These are phyloP conservation scores for Drosophila insularis DNA, from an alignment of 1,140 invertebrate species.

Conservation along the genomic window DNA sequence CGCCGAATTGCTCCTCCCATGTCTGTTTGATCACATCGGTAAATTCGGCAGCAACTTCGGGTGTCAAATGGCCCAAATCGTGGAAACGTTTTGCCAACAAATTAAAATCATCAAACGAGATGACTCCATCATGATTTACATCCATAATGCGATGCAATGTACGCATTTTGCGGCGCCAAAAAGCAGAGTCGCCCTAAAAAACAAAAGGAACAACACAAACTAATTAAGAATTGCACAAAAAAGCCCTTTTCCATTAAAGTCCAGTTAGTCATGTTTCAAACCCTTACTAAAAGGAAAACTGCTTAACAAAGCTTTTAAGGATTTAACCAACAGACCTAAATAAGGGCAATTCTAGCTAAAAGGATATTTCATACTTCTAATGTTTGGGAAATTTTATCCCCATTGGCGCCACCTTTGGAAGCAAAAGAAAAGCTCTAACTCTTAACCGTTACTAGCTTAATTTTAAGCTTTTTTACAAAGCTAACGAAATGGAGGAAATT, in stretches of 20 bases:
- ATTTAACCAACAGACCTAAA: no score
- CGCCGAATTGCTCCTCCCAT: conserved; percentile 93
- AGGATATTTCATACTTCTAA: no score
- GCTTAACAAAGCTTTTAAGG: no score
- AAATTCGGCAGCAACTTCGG: conserved; percentile 86
- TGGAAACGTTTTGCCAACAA: conserved; percentile 88
- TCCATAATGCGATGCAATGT: conserved; percentile 91
- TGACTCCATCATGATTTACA: conserved; percentile 92
- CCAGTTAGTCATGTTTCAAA: neutral
- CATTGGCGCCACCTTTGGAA: no score
- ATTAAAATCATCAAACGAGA: conserved; percentile 91
- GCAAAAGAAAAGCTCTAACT: no score
- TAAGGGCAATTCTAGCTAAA: no score
- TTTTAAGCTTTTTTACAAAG: no score
- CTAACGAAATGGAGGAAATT: no score
- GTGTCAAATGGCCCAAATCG: conserved; percentile 87
- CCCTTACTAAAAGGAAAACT: neutral
- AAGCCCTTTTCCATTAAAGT: neutral
- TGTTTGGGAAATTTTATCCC: no score
- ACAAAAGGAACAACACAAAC: neutral
- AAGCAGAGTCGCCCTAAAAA: conserved; percentile 88
- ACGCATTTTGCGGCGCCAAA: conserved; percentile 95
- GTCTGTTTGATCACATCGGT: conserved; percentile 87
- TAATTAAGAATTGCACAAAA: neutral
- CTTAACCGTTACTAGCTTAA: no score